Percentiles rank a stretch among this genome's conserved stretches.
Evolutionary conservation across 2,888 invertebrate species (phyloP).

Genomic region (Heteropelma amictum): DNA sequence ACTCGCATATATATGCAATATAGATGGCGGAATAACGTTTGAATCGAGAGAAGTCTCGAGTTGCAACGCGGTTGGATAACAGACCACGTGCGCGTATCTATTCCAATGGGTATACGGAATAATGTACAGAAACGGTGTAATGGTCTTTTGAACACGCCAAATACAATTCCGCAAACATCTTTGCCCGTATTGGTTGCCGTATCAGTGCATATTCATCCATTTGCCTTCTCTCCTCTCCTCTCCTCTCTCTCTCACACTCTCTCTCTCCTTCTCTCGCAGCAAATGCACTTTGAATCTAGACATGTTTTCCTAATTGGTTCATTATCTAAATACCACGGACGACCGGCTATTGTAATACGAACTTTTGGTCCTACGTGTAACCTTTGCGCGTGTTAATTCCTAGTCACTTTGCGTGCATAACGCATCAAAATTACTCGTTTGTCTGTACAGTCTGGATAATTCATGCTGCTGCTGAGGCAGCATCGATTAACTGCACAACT

Average conservation of each 20-base stretch:
- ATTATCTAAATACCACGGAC: constrained; percentile 61
- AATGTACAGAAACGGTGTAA: constrained; percentile 29
- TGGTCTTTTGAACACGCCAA: constrained; percentile 41
- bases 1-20: constrained; percentile 19
- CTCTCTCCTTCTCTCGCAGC: background rate
- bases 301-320: constrained; percentile 61
- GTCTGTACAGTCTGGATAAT: constrained; percentile 9
- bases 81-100: constrained; percentile 45
- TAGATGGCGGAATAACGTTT: constrained; percentile 36
- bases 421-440: constrained; percentile 40
- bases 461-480: background rate
- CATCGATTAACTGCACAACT: no score
- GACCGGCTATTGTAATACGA: constrained; percentile 53
- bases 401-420: constrained; percentile 8
- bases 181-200: constrained; percentile 12
- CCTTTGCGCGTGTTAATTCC: constrained; percentile 12
- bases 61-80: constrained; percentile 40
- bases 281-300: constrained; percentile 21
- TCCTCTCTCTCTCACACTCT: background rate
- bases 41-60: constrained; percentile 21
- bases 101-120: constrained; percentile 6
- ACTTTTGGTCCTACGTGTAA: constrained; percentile 44
- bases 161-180: constrained; percentile 42
- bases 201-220: constrained; percentile 29
- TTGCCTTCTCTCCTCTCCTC: background rate